These are phyloP conservation scores for Scytalopus superciliaris DNA, from an alignment of 2,113 vertebrate species.

Conservation along the genomic window DNA sequence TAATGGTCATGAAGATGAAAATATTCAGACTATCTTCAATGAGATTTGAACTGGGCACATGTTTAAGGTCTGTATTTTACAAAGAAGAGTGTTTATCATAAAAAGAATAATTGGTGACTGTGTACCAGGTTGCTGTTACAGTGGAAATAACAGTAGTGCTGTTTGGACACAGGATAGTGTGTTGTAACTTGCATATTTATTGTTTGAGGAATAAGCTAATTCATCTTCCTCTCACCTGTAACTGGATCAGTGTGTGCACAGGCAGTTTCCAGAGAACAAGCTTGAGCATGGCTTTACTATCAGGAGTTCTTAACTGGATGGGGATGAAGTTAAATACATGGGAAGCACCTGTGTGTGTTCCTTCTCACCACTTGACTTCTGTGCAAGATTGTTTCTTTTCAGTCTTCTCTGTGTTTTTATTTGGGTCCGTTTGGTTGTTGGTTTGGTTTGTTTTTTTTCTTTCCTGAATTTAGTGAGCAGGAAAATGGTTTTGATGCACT, in stretches of 20 bases:
- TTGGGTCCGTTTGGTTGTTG: neutral
- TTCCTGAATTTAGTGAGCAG: neutral
- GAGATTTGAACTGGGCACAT: conserved; percentile 25
- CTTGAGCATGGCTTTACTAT: neutral
- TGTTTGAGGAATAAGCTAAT: neutral
- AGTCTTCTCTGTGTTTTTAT: neutral
- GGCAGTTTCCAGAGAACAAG: neutral
- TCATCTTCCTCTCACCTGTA: neutral
- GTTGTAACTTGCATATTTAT: neutral
- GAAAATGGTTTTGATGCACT: neutral
- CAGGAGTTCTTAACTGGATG: neutral
- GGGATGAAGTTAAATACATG: neutral
- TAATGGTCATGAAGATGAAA: conserved; percentile 47
- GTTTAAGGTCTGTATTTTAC: conserved; percentile 39
- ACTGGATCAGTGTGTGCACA: neutral
- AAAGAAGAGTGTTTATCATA: neutral
- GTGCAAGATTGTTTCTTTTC: neutral
- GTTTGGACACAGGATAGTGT: neutral
- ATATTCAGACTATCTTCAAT: neutral
- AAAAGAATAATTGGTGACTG: neutral
- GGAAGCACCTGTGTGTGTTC: neutral
- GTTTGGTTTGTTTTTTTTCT: neutral
- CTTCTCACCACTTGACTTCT: neutral
- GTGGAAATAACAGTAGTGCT: neutral
- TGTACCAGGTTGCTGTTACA: neutral